Evolutionary conservation across 2,113 vertebrate genomes (phyloP).

Genomic region (Macrotus californicus): DNA sequence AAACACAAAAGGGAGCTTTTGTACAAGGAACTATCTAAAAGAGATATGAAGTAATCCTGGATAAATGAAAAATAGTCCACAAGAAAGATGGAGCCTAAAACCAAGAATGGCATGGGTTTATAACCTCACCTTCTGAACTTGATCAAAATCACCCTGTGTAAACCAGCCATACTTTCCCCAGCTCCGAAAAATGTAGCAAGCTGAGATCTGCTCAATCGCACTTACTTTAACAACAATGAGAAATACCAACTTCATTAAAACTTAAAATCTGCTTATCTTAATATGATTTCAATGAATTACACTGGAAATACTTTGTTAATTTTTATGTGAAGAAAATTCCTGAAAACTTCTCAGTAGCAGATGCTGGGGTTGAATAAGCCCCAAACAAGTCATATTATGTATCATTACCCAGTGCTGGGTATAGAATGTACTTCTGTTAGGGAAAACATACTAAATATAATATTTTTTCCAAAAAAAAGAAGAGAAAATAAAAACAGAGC

Average conservation of each 20-base stretch:
- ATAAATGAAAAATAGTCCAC: background rate
- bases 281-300: background rate
- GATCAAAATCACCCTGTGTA: background rate
- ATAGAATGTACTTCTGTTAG: background rate
- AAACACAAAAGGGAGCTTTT: background rate
- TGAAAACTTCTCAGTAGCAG: background rate
- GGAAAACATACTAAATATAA: background rate
- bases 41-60: background rate
- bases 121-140: background rate
- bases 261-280: background rate
- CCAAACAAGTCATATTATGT: background rate
- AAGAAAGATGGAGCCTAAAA: background rate
- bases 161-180: background rate
- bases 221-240: conserved; percentile 15
- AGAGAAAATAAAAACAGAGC: background rate
- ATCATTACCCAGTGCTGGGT: background rate
- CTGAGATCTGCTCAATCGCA: background rate
- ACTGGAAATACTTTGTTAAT: background rate
- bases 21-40: background rate
- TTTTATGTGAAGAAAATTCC: background rate
- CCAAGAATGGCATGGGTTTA: background rate
- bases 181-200: background rate
- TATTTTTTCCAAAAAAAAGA: background rate
- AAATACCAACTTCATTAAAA: background rate
- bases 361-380: background rate